phyloP scores from a whole-genome alignment of 2,888 invertebrate species.

The Coelogynopora nodosa region DNA sequence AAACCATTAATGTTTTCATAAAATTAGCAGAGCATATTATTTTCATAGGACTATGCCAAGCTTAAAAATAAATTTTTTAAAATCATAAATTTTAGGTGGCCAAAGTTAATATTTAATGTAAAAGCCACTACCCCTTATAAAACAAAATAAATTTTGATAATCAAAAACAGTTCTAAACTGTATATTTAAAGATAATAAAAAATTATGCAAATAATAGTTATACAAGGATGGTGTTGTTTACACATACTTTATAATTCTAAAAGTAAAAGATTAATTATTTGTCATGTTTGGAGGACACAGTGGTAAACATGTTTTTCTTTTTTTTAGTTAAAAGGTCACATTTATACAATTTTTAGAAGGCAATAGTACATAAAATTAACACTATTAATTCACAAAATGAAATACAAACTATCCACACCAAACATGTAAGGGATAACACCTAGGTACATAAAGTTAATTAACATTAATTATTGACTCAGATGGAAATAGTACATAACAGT shows the following conservation, averaged over 20 bases:
- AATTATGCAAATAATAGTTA: neutral
- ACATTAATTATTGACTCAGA: too few relatives aligned
- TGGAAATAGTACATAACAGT: too few relatives aligned
- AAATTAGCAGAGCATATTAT: too few relatives aligned
- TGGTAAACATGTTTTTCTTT: neutral
- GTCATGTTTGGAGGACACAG: neutral
- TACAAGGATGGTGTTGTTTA: neutral
- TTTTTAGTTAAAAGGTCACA: neutral
- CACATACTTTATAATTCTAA: neutral
- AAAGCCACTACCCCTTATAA: neutral
- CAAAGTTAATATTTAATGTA: neutral
- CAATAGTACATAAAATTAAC: too few relatives aligned
- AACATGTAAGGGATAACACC: too few relatives aligned
- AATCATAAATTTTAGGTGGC: neutral
- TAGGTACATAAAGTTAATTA: too few relatives aligned
- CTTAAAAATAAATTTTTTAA: too few relatives aligned
- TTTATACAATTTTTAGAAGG: neutral
- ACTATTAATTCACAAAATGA: too few relatives aligned
- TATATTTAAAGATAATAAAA: neutral
- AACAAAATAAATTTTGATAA: neutral
- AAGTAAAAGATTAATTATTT: neutral
- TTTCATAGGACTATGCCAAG: too few relatives aligned
- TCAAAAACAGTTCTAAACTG: neutral
- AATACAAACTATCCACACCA: too few relatives aligned
- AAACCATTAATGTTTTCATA: too few relatives aligned